Conservation (phyloP, 2,797 vertebrate species). For the Cynodonichthys magdalenae region DNA sequence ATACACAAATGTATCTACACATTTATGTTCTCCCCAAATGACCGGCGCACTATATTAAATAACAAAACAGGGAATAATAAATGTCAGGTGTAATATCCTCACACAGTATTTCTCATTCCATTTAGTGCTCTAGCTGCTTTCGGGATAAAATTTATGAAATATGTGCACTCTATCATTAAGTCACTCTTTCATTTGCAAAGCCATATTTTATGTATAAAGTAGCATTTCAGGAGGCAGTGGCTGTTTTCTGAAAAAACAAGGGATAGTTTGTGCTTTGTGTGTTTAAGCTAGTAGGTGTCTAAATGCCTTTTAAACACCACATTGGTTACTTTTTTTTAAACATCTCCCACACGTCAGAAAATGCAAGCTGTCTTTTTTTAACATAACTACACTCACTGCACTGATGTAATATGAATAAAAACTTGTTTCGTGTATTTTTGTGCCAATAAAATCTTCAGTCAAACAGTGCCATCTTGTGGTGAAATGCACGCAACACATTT, state of each 20-base stretch:
- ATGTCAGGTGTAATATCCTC: background rate
- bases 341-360: constrained; percentile 42
- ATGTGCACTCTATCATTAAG: background rate
- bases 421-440: background rate
- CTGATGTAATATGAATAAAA: constrained; percentile 18
- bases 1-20: too few relatives aligned
- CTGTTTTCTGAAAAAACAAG: constrained; percentile 45
- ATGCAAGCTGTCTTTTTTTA: constrained; percentile 22
- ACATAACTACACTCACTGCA: constrained; percentile 25
- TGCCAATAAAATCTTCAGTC: constrained; percentile 4
- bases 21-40: too few relatives aligned
- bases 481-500: background rate
- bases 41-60: too few relatives aligned
- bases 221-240: constrained; percentile 15
- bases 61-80: background rate
- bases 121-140: background rate
- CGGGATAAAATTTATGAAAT: background rate
- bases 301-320: constrained; percentile 41
- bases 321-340: constrained; percentile 36
- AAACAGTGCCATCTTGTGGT: constrained; percentile 61
- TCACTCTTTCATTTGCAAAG: constrained; percentile 5
- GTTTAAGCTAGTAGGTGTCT: constrained; percentile 41
- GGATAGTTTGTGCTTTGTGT: constrained; percentile 43
- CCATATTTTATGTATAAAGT: background rate
- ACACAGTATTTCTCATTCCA: background rate